phyloP scores from a whole-genome alignment of 2,888 invertebrate genomes.

The Myopa tessellatipennis region DNA sequence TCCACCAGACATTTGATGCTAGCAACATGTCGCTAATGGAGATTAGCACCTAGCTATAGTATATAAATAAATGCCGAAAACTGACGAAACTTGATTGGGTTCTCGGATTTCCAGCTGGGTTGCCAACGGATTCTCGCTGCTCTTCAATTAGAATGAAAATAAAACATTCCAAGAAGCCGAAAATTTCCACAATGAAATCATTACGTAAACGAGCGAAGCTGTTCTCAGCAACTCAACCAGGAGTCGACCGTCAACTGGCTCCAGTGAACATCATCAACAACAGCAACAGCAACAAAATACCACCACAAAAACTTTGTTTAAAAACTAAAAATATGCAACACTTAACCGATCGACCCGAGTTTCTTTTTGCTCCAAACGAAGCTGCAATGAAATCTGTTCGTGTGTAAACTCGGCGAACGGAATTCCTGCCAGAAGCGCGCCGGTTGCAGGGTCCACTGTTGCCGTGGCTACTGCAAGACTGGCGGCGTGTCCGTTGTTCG shows the following conservation, averaged over 20 bases:
- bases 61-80: too few species aligned
- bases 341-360: constrained; percentile 24
- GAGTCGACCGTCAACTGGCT: not conserved
- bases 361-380: constrained; percentile 23
- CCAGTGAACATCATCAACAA: not conserved
- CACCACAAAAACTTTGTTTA: constrained; percentile 1
- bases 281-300: constrained; percentile 3
- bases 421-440: not conserved
- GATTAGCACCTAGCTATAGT: too few species aligned
- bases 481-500: not conserved
- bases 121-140: not conserved
- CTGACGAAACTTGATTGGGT: not conserved
- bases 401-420: not conserved
- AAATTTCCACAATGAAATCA: constrained; percentile 27
- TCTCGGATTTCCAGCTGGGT: constrained; percentile 6
- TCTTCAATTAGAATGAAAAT: constrained; percentile 18
- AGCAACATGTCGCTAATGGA: not conserved
- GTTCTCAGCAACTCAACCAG: not conserved
- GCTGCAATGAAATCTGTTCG: constrained; percentile 19
- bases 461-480: not conserved
- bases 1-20: not conserved
- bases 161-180: constrained; percentile 1
- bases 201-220: constrained; percentile 29
- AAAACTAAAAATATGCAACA: constrained; percentile 8
- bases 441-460: not conserved